These are phyloP conservation scores for Eupristina koningsbergeri DNA, from an alignment of 1,140 invertebrate genomes.

Conservation along the genomic window DNA sequence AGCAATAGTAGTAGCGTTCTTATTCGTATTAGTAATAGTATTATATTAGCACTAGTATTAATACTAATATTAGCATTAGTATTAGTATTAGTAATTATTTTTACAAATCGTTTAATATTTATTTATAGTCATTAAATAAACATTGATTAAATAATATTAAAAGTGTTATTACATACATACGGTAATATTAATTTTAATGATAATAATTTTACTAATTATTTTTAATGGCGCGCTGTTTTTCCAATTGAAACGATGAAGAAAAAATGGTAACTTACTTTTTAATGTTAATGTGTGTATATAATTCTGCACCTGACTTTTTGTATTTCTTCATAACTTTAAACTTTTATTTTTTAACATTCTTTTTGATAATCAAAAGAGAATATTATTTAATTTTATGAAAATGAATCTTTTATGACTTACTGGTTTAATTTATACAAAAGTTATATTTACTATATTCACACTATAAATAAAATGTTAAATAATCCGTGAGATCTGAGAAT, in stretches of 20 bases:
- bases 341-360: slow-evolving; percentile 35
- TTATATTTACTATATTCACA: not conserved
- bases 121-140: too few relatives aligned
- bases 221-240: not conserved
- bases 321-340: slow-evolving; percentile 35
- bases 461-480: not conserved
- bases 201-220: slow-evolving; percentile 24
- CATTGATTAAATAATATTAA: too few relatives aligned
- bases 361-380: slow-evolving; percentile 15
- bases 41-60: too few relatives aligned
- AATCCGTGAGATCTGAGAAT: not conserved
- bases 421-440: not conserved
- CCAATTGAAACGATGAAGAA: not conserved
- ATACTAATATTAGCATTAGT: too few relatives aligned
- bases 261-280: not conserved
- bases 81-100: too few relatives aligned
- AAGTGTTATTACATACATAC: too few relatives aligned
- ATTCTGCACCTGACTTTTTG: not conserved
- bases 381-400: not conserved
- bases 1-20: too few relatives aligned
- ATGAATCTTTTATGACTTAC: slow-evolving; percentile 9
- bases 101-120: too few relatives aligned
- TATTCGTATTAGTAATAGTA: too few relatives aligned
- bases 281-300: not conserved
- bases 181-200: too few relatives aligned